Conservation (phyloP, 2,888 invertebrate genomes). For the Agrochola lychnidis region DNA sequence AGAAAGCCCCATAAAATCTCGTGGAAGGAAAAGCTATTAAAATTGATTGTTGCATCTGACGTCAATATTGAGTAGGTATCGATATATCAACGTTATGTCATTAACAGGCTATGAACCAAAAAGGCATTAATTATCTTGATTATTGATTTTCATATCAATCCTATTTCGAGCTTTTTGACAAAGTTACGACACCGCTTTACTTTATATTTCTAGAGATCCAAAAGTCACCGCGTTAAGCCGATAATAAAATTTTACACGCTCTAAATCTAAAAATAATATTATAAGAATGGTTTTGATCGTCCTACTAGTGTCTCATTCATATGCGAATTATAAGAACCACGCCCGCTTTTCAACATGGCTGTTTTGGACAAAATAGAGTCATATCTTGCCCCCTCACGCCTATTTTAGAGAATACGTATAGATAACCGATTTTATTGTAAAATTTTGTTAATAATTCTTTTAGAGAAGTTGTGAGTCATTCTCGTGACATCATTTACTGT, state of each 20-base stretch:
- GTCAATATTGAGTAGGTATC: conserved; percentile 36
- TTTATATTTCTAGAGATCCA: conserved; percentile 28
- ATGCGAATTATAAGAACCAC: conserved; percentile 64
- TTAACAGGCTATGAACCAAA: conserved; percentile 26
- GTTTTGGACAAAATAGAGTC: conserved; percentile 64
- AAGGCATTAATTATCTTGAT: conserved; percentile 23
- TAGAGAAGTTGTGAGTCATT: conserved; percentile 84
- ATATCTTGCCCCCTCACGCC: conserved; percentile 56
- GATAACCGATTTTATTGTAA: conserved; percentile 76
- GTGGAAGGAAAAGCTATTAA: conserved; percentile 23
- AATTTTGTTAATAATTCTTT: conserved; percentile 72
- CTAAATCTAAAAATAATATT: conserved; percentile 38
- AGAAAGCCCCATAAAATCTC: too few relatives aligned
- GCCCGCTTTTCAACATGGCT: conserved; percentile 70
- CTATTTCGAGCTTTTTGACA: conserved; percentile 11
- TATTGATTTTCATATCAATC: conserved; percentile 30
- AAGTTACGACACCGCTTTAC: conserved; percentile 33
- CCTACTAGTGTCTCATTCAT: conserved; percentile 55
- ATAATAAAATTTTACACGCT: conserved; percentile 47
- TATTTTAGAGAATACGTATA: conserved; percentile 61
- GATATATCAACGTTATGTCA: conserved; percentile 36
- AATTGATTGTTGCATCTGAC: conserved; percentile 27
- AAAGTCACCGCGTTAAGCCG: conserved; percentile 39
- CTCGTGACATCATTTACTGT: conserved; percentile 88
- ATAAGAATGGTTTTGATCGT: conserved; percentile 35